phyloP scores from a whole-genome alignment of 1,140 invertebrate genomes.

The Trigoniulus corallinus region DNA sequence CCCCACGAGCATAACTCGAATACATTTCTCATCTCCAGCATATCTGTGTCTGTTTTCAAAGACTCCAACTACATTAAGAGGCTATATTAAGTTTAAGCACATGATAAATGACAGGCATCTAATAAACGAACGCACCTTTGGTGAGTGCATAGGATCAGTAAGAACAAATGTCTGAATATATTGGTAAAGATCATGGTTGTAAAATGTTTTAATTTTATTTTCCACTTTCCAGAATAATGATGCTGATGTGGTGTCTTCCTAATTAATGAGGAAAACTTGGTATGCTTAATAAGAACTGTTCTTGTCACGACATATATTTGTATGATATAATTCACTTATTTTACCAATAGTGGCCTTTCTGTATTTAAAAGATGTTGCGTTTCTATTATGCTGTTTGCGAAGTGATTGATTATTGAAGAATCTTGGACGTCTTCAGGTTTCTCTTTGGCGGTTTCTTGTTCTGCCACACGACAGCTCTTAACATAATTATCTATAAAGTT shows the following conservation, averaged over 20 bases:
- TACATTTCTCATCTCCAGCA: background rate
- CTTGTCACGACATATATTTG: background rate
- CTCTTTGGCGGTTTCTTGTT: background rate
- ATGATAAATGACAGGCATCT: background rate
- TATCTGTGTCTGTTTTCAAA: background rate
- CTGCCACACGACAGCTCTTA: background rate
- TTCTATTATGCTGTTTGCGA: background rate
- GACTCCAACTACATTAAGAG: background rate
- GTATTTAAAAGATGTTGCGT: background rate
- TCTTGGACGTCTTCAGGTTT: background rate
- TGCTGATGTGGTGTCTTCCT: background rate
- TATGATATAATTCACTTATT: background rate
- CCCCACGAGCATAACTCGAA: constrained; percentile 1
- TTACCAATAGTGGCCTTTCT: background rate
- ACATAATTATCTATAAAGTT: background rate
- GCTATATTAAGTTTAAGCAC: background rate
- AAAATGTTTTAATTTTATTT: background rate
- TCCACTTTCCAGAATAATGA: background rate
- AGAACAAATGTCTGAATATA: background rate
- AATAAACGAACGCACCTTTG: background rate
- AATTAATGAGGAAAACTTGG: background rate
- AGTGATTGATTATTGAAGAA: background rate
- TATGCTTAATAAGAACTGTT: background rate
- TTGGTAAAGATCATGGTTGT: background rate
- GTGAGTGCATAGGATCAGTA: background rate